Conservation (phyloP, 2,797 vertebrate genomes). For the Smutsia gigantea region DNA sequence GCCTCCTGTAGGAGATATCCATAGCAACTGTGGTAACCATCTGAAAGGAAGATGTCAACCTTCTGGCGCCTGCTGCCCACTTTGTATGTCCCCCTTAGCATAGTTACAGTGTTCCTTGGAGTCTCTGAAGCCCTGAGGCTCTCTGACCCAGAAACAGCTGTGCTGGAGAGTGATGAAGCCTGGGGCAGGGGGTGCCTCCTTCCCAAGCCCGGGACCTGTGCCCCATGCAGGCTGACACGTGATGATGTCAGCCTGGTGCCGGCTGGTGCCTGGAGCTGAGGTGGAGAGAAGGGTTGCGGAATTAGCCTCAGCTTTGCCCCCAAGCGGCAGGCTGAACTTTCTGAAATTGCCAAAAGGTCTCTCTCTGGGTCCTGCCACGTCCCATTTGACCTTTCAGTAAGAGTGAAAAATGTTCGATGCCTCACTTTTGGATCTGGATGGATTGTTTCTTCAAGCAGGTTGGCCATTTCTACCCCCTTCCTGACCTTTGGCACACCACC, state of each 20-base stretch:
- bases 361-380: constrained; percentile 32
- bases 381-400: constrained; percentile 59
- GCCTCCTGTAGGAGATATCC: constrained; percentile 59
- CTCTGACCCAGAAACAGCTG: background rate
- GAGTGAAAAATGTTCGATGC: constrained; percentile 51
- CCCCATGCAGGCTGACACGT: no score
- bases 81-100: background rate
- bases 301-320: background rate
- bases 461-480: background rate
- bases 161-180: fast-evolving
- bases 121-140: background rate
- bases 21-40: constrained; percentile 53
- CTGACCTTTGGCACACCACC: background rate
- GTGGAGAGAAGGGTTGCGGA: background rate
- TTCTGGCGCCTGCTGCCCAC: constrained; percentile 21
- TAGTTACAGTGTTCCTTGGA: background rate
- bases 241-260: background rate
- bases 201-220: background rate
- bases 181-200: background rate
- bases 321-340: constrained; percentile 70
- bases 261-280: background rate
- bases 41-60: constrained; percentile 45
- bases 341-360: constrained; percentile 66
- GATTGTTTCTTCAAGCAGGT: constrained; percentile 47
- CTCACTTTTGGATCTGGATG: constrained; percentile 24